Evolutionary conservation across 2,113 vertebrate species (phyloP).

Genomic region (Otus sunia): DNA sequence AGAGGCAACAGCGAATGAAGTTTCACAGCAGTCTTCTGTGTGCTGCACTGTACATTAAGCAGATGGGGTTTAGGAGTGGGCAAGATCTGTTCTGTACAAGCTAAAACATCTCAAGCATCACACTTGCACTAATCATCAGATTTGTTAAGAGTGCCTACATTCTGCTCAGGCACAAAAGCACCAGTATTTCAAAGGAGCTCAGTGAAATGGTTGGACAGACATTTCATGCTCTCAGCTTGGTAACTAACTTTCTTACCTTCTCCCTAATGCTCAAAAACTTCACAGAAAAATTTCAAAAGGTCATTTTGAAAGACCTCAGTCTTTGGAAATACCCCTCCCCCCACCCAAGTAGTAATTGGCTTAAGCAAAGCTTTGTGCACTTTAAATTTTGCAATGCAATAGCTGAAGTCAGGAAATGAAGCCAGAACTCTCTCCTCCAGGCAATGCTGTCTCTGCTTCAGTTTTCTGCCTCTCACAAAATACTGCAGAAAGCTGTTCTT

Average conservation of each 20-base stretch:
- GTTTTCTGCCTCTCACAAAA: neutral
- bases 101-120: neutral
- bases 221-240: neutral
- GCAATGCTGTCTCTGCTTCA: neutral
- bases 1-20: neutral
- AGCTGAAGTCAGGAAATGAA: constrained; percentile 19
- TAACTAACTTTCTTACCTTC: neutral
- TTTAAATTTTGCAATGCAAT: constrained; percentile 30
- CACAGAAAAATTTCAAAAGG: constrained; percentile 37
- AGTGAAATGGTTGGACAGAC: neutral
- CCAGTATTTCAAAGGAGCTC: neutral
- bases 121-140: neutral
- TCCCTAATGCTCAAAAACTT: neutral
- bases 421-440: neutral
- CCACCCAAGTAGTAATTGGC: neutral
- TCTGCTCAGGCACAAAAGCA: neutral
- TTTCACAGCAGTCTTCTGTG: neutral
- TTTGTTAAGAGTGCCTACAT: neutral
- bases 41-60: neutral
- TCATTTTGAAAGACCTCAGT: constrained; percentile 45
- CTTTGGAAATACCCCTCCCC: constrained; percentile 12
- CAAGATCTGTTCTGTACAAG: neutral
- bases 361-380: constrained; percentile 28
- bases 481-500: neutral
- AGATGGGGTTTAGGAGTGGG: neutral